phyloP scores from a whole-genome alignment of 53 echinoderm and acorn worm species.

The Crossaster papposus region DNA sequence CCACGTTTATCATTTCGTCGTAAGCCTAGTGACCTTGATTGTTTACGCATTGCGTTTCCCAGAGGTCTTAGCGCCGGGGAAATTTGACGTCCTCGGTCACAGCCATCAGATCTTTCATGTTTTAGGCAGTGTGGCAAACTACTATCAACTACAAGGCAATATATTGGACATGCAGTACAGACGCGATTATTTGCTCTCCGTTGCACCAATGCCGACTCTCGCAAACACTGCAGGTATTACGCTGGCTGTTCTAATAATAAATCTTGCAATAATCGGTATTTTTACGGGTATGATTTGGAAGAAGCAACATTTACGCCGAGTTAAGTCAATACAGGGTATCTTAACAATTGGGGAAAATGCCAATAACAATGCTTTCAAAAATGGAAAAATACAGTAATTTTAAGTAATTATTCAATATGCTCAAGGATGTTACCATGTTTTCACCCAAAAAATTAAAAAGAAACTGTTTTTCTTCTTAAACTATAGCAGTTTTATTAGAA shows the following conservation, averaged over 20 bases:
- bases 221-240: conserved; percentile 56
- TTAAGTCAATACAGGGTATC: conserved; percentile 62
- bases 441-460: neutral
- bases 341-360: conserved; percentile 27
- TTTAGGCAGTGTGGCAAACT: conserved; percentile 68
- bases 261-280: conserved; percentile 68
- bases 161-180: conserved; percentile 71
- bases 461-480: neutral
- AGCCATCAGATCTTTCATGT: conserved; percentile 93
- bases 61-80: conserved; percentile 82
- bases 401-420: neutral
- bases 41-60: conserved; percentile 87
- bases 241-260: conserved; percentile 35
- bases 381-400: neutral
- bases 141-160: conserved; percentile 70
- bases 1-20: conserved; percentile 76
- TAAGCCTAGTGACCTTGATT: conserved; percentile 61
- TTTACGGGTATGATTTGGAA: conserved; percentile 73
- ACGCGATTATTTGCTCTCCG: conserved; percentile 43
- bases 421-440: neutral
- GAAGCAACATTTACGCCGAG: conserved; percentile 57
- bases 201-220: conserved; percentile 64
- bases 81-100: conserved; percentile 90
- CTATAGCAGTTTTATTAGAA: neutral
- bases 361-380: conserved; percentile 27